Conservation (phyloP, 2,113 vertebrate genomes). For the Microcebus ravelobensis region DNA sequence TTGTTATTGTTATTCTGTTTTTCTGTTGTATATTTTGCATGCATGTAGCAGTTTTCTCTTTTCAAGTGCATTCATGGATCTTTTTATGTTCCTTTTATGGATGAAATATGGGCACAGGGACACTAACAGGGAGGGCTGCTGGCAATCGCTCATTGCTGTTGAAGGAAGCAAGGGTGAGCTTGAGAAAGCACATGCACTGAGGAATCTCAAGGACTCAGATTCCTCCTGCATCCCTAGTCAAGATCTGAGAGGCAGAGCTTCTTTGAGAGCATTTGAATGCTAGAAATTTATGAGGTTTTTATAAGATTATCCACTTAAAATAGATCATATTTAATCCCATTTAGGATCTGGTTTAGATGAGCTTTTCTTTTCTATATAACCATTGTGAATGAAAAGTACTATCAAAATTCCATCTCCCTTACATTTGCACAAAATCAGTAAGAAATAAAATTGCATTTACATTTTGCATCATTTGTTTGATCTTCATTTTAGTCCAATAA, state of each 20-base stretch:
- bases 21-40: not conserved
- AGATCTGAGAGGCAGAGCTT: not conserved
- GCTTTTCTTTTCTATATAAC: conserved; percentile 46
- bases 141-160: not conserved
- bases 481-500: conserved; percentile 42
- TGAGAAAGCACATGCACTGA: not conserved
- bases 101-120: not conserved
- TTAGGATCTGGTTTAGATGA: conserved; percentile 60
- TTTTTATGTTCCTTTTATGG: conserved; percentile 25
- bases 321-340: conserved; percentile 59
- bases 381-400: conserved; percentile 44
- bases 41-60: not conserved
- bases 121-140: not conserved
- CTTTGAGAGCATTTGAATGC: conserved; percentile 37
- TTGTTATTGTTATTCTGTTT: not conserved
- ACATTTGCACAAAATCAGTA: conserved; percentile 26
- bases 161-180: not conserved
- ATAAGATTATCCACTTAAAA: conserved; percentile 63
- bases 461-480: not conserved
- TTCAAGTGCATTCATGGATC: conserved; percentile 2
- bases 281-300: conserved; percentile 53
- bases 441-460: conserved; percentile 6
- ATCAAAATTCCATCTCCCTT: conserved; percentile 47
- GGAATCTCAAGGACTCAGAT: conserved; percentile 33
- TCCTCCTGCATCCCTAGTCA: not conserved